Conservation (phyloP, 2,113 vertebrate species). For the Zeus faber region DNA sequence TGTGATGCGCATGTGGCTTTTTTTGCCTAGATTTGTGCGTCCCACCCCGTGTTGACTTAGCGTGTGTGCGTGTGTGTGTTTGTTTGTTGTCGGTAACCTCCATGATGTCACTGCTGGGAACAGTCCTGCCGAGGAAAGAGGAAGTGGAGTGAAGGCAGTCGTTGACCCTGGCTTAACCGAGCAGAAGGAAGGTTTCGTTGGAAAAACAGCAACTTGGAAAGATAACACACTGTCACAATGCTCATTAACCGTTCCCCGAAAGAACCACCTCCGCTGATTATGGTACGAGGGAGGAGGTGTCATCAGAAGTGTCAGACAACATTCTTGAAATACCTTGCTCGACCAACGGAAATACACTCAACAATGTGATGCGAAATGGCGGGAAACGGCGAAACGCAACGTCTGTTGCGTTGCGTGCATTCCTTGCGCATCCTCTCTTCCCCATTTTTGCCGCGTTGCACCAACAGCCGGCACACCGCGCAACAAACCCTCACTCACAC, state of each 20-base stretch:
- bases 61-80: background rate
- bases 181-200: background rate
- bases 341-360: too few species aligned
- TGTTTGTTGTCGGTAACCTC: background rate
- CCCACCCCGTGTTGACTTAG: background rate
- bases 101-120: conserved; percentile 29
- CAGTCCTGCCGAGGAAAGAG: conserved; percentile 11
- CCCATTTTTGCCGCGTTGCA: too few species aligned
- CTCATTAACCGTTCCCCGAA: background rate
- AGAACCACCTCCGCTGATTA: background rate
- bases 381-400: too few species aligned
- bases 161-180: background rate
- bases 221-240: background rate
- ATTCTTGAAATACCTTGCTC: too few species aligned
- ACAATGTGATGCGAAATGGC: too few species aligned
- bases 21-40: background rate
- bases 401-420: too few species aligned
- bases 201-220: background rate
- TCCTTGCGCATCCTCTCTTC: too few species aligned
- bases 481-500: too few species aligned
- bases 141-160: conserved; percentile 21
- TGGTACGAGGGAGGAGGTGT: too few species aligned
- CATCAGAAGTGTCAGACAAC: too few species aligned
- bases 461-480: too few species aligned
- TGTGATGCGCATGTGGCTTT: too few species aligned